phyloP scores from a whole-genome alignment of 2,888 invertebrate species.

The Eupithecia abbreviata region DNA sequence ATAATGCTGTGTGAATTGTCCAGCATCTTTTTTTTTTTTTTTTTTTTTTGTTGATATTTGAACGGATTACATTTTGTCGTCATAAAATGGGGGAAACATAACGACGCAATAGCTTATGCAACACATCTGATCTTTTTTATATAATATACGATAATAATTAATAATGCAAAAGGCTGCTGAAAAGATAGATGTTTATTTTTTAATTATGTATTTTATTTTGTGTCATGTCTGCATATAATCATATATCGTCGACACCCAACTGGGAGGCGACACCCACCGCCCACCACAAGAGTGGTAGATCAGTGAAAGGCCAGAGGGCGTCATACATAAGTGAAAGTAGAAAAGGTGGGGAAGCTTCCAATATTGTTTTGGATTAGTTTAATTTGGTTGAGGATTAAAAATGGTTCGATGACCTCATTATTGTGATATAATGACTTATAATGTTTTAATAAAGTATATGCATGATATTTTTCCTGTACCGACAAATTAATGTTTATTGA shows the following conservation, averaged over 20 bases:
- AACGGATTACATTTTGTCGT: neutral
- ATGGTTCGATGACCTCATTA: neutral
- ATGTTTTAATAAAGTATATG: neutral
- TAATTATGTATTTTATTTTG: neutral
- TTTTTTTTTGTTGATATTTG: neutral
- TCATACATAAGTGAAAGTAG: neutral
- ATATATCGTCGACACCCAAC: neutral
- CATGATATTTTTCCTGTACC: neutral
- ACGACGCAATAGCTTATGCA: neutral
- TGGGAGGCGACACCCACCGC: neutral
- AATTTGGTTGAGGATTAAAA: neutral
- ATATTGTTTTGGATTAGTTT: neutral
- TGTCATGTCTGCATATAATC: neutral
- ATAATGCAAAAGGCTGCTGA: neutral
- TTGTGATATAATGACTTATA: neutral
- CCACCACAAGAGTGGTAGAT: neutral
- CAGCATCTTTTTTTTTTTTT: no score
- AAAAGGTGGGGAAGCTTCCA: neutral
- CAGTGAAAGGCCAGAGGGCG: slow-evolving; percentile 1
- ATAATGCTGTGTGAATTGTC: no score
- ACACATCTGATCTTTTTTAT: no score
- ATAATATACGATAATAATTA: neutral
- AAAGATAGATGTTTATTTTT: neutral
- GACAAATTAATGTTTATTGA: neutral
- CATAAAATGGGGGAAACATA: neutral